These are phyloP conservation scores for Lepidurus apus DNA, from an alignment of 1,140 invertebrate genomes.

Conservation along the genomic window DNA sequence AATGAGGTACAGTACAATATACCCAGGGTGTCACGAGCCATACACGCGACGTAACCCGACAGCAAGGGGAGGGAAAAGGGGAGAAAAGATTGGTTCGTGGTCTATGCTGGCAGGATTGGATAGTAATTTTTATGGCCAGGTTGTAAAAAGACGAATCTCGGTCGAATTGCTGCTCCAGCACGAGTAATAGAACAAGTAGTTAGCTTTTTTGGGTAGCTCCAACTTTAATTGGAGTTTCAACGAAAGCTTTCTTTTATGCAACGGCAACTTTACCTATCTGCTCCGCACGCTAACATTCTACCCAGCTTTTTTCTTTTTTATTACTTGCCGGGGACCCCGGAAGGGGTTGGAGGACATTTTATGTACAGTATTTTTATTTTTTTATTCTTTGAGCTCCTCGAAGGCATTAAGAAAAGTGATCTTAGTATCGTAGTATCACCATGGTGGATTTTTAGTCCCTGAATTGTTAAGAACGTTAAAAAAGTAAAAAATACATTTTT, in stretches of 20 bases:
- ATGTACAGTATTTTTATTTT: not conserved
- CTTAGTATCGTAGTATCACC: no score
- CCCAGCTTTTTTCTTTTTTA: not conserved
- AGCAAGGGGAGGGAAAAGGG: not conserved
- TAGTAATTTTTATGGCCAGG: constrained; percentile 11
- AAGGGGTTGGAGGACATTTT: not conserved
- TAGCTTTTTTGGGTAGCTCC: not conserved
- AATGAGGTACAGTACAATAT: not conserved
- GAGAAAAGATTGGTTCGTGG: not conserved
- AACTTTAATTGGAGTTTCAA: not conserved
- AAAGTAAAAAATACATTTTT: no score
- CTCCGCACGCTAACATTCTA: not conserved
- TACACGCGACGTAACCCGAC: not conserved
- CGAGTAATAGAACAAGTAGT: not conserved
- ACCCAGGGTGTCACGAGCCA: not conserved
- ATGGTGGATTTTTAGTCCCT: no score
- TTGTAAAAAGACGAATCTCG: constrained; percentile 15
- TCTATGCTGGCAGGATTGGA: not conserved
- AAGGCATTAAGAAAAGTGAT: no score
- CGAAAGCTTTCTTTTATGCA: not conserved
- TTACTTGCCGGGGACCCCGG: not conserved
- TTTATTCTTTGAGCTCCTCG: not conserved
- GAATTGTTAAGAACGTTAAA: no score
- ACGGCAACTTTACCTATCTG: not conserved
- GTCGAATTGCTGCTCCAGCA: not conserved